A percentile compares a stretch with the other conserved stretches of the same genome.
These are phyloP conservation scores for Ispidina lecontei DNA, from an alignment of 2,797 vertebrate species.

Conservation along the genomic window DNA sequence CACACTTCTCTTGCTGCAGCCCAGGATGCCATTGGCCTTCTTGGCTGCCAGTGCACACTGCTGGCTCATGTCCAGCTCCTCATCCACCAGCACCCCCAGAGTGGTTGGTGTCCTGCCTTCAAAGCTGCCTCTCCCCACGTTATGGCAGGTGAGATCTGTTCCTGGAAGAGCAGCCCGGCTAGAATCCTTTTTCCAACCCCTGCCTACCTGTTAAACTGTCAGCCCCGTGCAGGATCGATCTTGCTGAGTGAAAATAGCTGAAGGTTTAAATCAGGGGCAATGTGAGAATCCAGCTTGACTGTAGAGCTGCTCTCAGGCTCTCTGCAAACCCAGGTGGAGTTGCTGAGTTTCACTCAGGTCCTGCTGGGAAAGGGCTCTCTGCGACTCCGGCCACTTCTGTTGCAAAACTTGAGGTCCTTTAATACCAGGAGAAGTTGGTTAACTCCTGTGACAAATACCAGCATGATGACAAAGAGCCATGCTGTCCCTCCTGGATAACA, in stretches of 20 bases:
- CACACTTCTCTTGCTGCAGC: too few relatives aligned
- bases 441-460: neutral
- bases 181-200: neutral
- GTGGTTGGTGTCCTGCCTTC: neutral
- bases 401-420: neutral
- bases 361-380: neutral
- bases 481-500: neutral
- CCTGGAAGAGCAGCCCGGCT: neutral
- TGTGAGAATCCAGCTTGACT: rapidly evolving
- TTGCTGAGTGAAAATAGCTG: neutral
- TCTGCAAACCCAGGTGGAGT: neutral
- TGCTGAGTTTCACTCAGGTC: rapidly evolving
- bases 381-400: neutral
- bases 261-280: rapidly evolving
- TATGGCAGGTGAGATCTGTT: neutral
- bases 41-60: too few relatives aligned
- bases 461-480: rapidly evolving
- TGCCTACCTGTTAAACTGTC: neutral
- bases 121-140: neutral
- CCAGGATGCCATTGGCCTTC: too few relatives aligned
- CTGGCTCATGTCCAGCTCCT: too few relatives aligned
- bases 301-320: neutral
- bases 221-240: neutral
- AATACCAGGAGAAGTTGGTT: rapidly evolving
- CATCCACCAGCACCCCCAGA: too few relatives aligned